Base-by-base conservation (phyloP, 2,113 vertebrate species). In the Barbus barbus region DNA sequence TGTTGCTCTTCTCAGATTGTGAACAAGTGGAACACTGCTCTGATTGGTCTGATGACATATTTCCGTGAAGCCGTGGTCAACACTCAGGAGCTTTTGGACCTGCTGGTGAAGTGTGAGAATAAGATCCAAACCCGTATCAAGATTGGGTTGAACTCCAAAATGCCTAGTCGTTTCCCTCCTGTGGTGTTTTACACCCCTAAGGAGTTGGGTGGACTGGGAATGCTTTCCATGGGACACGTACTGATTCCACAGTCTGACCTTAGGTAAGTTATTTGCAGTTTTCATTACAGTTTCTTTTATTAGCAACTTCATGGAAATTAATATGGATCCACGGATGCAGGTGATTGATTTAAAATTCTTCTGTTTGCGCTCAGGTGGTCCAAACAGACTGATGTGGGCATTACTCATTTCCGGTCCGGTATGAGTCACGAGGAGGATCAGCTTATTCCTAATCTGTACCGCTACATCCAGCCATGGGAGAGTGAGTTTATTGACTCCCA, bases 111-210 rank as follows among this genome's bases (percentile, higher is more conserved):
- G 86, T 99, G 98, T 83, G 98, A 99, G 91, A 99, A 99, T 91
- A 99, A 99, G 93, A 99, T 99, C 89, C 98, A 99, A 93, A 99
- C 98, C 0, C 97, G 98, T 86, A 99, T 99, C 92, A 99, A 99
- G 94, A 99, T 99, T 0, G 98, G 98, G 31, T 94, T 99, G 28
- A 99, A 99, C 91, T 99, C 98, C 90, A 99, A 99, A 92, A 99
- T 99, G 98, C 98, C 98, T 0, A 99, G 98, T 81, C 97, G 98
- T 31, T 99, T 99, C 80, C 98, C 98, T 0, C 98, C 98, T 0
- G 98, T 99, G 3, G 98, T 99, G 20, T 99, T 99, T 91, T 99
- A 99, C 88, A 99, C 98, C 4, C 98, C 98, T 22, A 99, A 99
- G 87, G 98, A 99, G 89, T 89, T 99, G 84, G 98, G 98, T 0